Percentiles rank a stretch among this genome's conserved stretches.
phyloP scores from a whole-genome alignment of 2,113 vertebrate species.

The Apteryx owenii region DNA sequence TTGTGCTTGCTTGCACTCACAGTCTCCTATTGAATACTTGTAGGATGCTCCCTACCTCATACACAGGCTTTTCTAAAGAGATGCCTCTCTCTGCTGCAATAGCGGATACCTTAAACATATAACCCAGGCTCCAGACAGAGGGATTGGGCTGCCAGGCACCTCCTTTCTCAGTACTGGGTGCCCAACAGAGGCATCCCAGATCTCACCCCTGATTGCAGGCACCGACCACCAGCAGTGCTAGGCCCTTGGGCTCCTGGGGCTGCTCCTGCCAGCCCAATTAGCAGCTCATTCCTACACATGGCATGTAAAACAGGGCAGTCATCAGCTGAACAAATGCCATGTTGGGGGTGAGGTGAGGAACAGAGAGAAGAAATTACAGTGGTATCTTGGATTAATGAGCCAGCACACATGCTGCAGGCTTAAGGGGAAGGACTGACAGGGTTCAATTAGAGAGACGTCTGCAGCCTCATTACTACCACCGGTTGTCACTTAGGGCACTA shows the following conservation, averaged over 20 bases:
- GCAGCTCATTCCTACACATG: conserved; percentile 22
- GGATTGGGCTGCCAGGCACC: rapidly evolving
- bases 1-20: rapidly evolving
- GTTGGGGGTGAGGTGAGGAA: background rate
- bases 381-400: conserved; percentile 71
- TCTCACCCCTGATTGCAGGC: rapidly evolving
- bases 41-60: no score
- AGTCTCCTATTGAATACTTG: background rate
- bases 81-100: rapidly evolving
- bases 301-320: conserved; percentile 12
- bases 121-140: rapidly evolving
- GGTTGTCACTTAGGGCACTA: conserved; percentile 59
- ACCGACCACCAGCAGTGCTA: background rate
- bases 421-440: conserved; percentile 61
- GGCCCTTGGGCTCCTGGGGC: background rate
- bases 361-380: conserved; percentile 2
- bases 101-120: background rate
- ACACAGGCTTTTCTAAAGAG: background rate
- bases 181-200: rapidly evolving
- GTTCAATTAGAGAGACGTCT: conserved; percentile 66
- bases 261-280: conserved; percentile 32
- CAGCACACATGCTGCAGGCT: conserved; percentile 41
- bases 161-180: rapidly evolving
- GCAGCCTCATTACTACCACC: conserved; percentile 65
- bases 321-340: background rate